Evolutionary conservation across 2,113 vertebrate species (phyloP), one percentile per base, ranked within the genome.

Genomic region (Oreocharis arfaki): DNA sequence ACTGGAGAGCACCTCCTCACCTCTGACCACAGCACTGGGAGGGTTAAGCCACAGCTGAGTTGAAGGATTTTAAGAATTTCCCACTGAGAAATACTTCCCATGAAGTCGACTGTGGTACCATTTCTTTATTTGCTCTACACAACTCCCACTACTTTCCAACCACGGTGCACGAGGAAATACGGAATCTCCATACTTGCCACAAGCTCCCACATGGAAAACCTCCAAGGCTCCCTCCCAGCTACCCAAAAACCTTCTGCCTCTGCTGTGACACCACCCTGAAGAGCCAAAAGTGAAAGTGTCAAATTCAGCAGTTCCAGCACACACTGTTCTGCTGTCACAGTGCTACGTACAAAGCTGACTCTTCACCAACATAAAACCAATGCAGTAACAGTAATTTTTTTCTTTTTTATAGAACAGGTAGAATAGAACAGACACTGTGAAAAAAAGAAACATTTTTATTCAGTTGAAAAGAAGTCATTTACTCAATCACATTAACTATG

Each of bases 401-500:
- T 42, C 33, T 57, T 49, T n/a, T 53, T 44, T 46, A 6, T 19
- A 60, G 17, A 83, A 70, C 35, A 86, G 55, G 95, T 24, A 92
- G 82, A 96, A 93, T 91, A 96, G 93, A 95, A 96, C 83, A 96
- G 96, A 97, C 95, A 97, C 68, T 97, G 94, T 60, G 85, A 86
- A 93, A 97, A 96, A 95, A 92, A 92, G 87, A 90, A 44, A 0
- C 27, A 22, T 93, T 96, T 96, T 97, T 96, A 96, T 96, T 97
- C 90, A 93, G 85, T 97, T 95, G 95, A 95, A 96, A 96, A 97
- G 90, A 96, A 96, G 88, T 96, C 21, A 97, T 96, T 96, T 96
- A 97, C 95, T 97, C 93, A 95, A 86, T 95, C 92, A 96, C 95
- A 96, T 90, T 78, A 84, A 96, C 95, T 97, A 95, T 61, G 92